A percentile compares a stretch with the other conserved stretches of the same genome.
phyloP scores from a whole-genome alignment of 2,888 invertebrate genomes.

The Platycnemis pennipes region DNA sequence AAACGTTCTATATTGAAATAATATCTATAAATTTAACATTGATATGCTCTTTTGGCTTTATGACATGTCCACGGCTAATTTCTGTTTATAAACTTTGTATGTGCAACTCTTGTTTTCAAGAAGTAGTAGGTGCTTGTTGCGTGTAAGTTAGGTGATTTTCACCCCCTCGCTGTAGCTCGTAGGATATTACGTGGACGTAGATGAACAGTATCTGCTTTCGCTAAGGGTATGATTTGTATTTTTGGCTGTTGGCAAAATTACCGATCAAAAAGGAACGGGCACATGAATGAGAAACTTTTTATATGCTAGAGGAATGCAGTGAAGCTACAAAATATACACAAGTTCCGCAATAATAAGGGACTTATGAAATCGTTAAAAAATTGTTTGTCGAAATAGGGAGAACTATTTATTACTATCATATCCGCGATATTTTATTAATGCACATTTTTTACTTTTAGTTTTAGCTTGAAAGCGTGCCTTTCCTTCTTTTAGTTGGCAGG shows the following conservation, averaged over 20 bases:
- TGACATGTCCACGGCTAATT: no score
- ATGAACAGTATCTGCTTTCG: not conserved
- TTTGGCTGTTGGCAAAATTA: not conserved
- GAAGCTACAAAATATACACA: not conserved
- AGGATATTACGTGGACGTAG: no score
- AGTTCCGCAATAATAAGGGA: not conserved
- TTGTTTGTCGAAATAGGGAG: not conserved
- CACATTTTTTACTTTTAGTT: not conserved
- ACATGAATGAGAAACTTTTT: not conserved
- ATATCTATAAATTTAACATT: no score
- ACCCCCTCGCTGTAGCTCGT: no score
- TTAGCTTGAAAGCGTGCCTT: not conserved
- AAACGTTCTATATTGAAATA: no score
- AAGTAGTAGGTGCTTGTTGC: no score
- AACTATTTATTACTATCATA: not conserved
- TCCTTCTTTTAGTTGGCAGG: not conserved
- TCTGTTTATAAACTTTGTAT: no score
- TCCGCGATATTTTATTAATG: not conserved
- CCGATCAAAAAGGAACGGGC: not conserved
- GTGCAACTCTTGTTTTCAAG: no score
- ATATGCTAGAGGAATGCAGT: not conserved
- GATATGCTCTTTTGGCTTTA: no score
- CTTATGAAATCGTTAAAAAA: not conserved
- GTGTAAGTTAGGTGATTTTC: no score
- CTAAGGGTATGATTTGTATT: not conserved